A percentile compares a stretch with the other conserved stretches of the same genome.
phyloP scores from a whole-genome alignment of 2,797 vertebrate genomes.

The Anguilla anguilla region DNA sequence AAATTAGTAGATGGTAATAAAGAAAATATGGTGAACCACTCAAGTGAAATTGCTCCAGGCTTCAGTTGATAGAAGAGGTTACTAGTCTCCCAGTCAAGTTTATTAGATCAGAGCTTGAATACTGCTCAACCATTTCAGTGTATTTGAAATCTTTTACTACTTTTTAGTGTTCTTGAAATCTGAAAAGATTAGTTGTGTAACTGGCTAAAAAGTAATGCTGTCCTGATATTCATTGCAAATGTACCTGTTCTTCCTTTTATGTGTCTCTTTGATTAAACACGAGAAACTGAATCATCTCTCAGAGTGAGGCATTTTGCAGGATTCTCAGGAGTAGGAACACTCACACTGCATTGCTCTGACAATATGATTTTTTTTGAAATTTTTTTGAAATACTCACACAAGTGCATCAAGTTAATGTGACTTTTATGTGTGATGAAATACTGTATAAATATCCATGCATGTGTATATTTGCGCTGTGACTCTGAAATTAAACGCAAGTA shows the following conservation, averaged over 20 bases:
- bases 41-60: neutral
- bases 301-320: neutral
- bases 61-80: neutral
- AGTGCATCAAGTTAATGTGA: neutral
- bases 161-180: neutral
- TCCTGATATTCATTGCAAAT: neutral
- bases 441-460: neutral
- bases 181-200: neutral
- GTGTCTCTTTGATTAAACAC: neutral
- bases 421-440: neutral
- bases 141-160: neutral
- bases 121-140: neutral
- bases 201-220: conserved; percentile 4
- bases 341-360: too few relatives aligned
- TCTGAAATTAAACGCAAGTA: neutral
- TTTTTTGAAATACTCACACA: neutral
- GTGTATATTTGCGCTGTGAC: neutral
- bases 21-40: neutral
- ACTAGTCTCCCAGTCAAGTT: neutral
- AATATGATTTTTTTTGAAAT: neutral
- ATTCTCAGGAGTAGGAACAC: neutral
- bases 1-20: neutral
- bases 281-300: neutral
- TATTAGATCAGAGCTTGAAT: conserved; percentile 4
- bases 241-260: neutral